Evolutionary conservation across 2,113 vertebrate species (phyloP).

Genomic region (Cyprinodon brontotheroides): DNA sequence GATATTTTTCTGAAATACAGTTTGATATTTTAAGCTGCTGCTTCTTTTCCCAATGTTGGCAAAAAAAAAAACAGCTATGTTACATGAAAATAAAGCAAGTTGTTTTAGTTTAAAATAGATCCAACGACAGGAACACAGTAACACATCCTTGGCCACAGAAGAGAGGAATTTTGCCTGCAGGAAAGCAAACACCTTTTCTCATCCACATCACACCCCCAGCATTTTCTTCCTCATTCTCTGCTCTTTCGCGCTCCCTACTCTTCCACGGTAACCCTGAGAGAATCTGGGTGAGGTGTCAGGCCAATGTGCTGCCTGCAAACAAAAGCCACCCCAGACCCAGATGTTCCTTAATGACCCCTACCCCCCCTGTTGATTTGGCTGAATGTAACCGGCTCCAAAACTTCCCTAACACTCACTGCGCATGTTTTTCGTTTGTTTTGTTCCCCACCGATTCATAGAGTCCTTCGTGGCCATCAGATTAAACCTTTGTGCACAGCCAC

Average conservation of each 20-base stretch:
- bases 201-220: constrained; percentile 27
- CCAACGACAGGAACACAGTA: constrained; percentile 1
- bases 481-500: constrained; percentile 8
- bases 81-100: not conserved
- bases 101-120: constrained; percentile 25
- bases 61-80: not conserved
- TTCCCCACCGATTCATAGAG: constrained; percentile 20
- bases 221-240: constrained; percentile 23
- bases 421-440: constrained; percentile 4
- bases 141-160: constrained; percentile 27
- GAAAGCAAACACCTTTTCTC: constrained; percentile 63
- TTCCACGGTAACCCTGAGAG: constrained; percentile 56
- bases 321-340: constrained; percentile 74
- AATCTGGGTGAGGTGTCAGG: constrained; percentile 72
- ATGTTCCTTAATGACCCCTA: constrained; percentile 80
- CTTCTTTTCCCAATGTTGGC: not conserved
- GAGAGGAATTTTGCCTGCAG: constrained; percentile 47
- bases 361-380: constrained; percentile 51
- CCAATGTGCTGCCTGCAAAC: constrained; percentile 69
- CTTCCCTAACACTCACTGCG: constrained; percentile 18
- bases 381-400: constrained; percentile 71
- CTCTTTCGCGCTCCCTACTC: constrained; percentile 31
- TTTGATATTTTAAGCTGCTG: not conserved
- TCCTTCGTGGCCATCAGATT: not conserved
- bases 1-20: not conserved